These are phyloP conservation scores for Amphimedon queenslandica DNA, from an alignment of 37 sponge, comb jelly and placozoan species.

Conservation along the genomic window DNA sequence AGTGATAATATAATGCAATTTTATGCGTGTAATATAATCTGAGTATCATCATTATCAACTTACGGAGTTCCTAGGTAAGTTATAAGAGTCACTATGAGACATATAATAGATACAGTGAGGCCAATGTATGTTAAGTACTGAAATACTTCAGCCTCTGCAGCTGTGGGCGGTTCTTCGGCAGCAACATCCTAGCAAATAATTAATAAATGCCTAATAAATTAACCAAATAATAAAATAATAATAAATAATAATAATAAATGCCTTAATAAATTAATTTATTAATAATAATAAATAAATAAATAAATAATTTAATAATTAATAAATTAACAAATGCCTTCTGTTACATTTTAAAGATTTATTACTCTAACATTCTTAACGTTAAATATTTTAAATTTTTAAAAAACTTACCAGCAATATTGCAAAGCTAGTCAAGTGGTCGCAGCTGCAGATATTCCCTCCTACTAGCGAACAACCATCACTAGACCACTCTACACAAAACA, in stretches of 20 bases:
- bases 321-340: too few relatives aligned
- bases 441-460: neutral
- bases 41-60: too few relatives aligned
- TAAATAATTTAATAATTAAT: too few relatives aligned
- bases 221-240: too few relatives aligned
- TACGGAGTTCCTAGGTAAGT: slow-evolving; percentile 7
- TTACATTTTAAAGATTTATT: too few relatives aligned
- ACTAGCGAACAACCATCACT: slow-evolving; percentile 12
- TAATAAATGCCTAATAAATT: too few relatives aligned
- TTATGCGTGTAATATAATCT: too few relatives aligned
- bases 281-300: too few relatives aligned
- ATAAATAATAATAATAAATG: neutral
- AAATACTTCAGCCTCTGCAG: neutral
- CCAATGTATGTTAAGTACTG: neutral
- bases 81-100: neutral
- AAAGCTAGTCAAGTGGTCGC: slow-evolving; percentile 3
- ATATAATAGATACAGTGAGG: neutral
- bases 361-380: too few relatives aligned
- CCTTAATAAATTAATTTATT: neutral
- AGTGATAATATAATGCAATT: too few relatives aligned
- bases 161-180: neutral
- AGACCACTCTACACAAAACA: slow-evolving; percentile 25
- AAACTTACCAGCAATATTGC: slow-evolving; percentile 9
- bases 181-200: slow-evolving; percentile 3
- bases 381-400: too few relatives aligned